These are phyloP conservation scores for Agonopterix alstromeriana DNA, from an alignment of 2,888 invertebrate species.

Conservation along the genomic window DNA sequence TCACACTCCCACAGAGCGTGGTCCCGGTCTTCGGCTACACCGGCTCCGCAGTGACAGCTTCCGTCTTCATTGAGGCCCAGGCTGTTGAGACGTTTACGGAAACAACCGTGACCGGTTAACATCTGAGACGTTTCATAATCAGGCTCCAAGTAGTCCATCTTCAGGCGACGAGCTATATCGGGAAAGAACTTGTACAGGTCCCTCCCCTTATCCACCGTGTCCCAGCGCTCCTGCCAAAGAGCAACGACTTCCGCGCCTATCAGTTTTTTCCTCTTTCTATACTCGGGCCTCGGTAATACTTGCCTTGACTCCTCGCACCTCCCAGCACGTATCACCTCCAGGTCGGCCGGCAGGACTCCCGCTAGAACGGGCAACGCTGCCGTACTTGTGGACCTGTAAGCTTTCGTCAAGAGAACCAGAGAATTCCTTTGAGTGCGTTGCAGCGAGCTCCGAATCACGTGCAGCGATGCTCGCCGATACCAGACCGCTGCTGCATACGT, in stretches of 20 bases:
- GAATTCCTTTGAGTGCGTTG: conserved; percentile 15
- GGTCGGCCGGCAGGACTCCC: conserved; percentile 20
- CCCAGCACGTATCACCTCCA: conserved; percentile 17
- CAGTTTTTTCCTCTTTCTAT: neutral
- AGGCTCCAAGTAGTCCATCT: conserved; percentile 10
- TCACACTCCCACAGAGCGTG: conserved; percentile 5
- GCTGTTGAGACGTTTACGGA: conserved; percentile 4
- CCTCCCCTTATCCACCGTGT: conserved; percentile 2
- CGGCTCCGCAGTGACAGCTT: conserved; percentile 8
- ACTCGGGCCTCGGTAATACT: neutral
- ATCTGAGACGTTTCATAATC: conserved; percentile 14
- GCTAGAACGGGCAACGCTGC: conserved; percentile 21
- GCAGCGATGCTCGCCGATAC: conserved; percentile 5
- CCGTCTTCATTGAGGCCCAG: conserved; percentile 7
- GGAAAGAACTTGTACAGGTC: conserved; percentile 14
- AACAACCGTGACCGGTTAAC: conserved; percentile 15
- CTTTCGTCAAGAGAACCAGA: conserved; percentile 18
- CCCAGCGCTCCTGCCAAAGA: conserved; percentile 10
- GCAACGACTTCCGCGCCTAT: neutral
- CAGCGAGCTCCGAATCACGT: conserved; percentile 11
- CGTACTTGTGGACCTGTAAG: conserved; percentile 20
- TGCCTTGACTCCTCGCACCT: neutral
- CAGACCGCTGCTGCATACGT: conserved; percentile 15
- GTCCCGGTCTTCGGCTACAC: conserved; percentile 2
- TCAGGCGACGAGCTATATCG: conserved; percentile 9